Evolutionary conservation across 2,888 invertebrate genomes (phyloP).

Genomic region (Troilus luridus): DNA sequence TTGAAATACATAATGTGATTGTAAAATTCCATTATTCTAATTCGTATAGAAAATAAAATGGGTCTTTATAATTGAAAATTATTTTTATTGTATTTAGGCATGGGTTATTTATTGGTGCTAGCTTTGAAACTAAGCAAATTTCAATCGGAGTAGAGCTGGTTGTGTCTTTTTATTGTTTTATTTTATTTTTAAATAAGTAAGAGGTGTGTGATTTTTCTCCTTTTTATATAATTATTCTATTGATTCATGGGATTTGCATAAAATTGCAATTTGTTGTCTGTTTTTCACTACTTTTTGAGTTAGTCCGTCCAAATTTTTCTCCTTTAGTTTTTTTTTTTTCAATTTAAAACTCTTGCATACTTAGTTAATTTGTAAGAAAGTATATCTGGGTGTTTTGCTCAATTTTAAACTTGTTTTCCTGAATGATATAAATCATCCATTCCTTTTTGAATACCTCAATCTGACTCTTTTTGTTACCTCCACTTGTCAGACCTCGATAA

Average conservation of each 20-base stretch:
- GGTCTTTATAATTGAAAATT: neutral
- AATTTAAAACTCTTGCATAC: constrained; percentile 1
- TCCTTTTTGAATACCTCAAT: constrained; percentile 51
- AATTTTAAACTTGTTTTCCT: constrained; percentile 34
- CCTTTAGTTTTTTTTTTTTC: neutral
- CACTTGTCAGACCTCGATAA: constrained; percentile 47
- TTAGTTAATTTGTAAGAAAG: constrained; percentile 4
- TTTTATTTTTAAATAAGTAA: neutral
- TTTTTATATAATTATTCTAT: neutral
- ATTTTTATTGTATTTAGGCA: neutral
- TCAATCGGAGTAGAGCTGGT: neutral
- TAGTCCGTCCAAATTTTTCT: constrained; percentile 19
- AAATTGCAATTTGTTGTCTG: neutral
- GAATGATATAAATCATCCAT: constrained; percentile 21
- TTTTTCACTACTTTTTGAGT: neutral
- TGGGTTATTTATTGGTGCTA: neutral
- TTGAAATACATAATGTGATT: neutral
- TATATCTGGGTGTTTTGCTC: neutral
- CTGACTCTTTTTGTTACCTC: constrained; percentile 51
- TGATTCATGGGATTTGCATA: neutral
- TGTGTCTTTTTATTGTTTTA: neutral
- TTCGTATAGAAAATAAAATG: neutral
- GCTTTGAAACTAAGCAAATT: neutral
- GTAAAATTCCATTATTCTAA: neutral
- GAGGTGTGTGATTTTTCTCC: constrained; percentile 21